A percentile compares a stretch with the other conserved stretches of the same genome.
These are phyloP conservation scores for Centrocercus urophasianus DNA, from an alignment of 2,113 vertebrate genomes.

Conservation along the genomic window DNA sequence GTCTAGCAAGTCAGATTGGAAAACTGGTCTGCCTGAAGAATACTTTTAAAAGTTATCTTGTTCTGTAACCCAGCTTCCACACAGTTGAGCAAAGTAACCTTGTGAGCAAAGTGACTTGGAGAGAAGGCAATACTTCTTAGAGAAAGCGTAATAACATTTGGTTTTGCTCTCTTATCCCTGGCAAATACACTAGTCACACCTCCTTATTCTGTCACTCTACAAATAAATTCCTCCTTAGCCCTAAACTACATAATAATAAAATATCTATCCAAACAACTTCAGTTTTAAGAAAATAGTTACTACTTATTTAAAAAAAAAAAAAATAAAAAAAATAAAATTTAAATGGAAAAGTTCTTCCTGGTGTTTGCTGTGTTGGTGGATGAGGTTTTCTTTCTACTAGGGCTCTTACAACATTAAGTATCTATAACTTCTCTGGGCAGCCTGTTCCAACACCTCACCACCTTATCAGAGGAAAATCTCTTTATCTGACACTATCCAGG, in stretches of 20 bases:
- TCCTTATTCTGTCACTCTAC: neutral
- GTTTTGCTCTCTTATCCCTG: too few species aligned
- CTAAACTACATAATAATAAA: neutral
- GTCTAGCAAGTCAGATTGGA: neutral
- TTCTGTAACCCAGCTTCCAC: neutral
- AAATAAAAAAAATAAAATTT: neutral
- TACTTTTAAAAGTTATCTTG: neutral
- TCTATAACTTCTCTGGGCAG: too few species aligned
- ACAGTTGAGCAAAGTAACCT: neutral
- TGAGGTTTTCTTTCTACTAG: constrained; percentile 15
- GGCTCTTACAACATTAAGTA: constrained; percentile 1
- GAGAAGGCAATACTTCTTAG: too few species aligned
- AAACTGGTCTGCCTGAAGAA: neutral
- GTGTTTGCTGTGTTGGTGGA: neutral
- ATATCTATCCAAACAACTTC: neutral
- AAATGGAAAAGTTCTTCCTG: neutral
- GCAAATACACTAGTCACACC: neutral
- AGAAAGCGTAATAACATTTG: neutral
- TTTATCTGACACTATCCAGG: too few species aligned
- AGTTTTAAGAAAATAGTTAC: neutral
- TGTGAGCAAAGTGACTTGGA: neutral
- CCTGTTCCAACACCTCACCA: too few species aligned
- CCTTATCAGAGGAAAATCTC: too few species aligned
- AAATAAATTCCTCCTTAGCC: neutral
- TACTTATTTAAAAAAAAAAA: neutral